Evolutionary conservation across 2,888 invertebrate genomes (phyloP).

Genomic region (Coremacera marginata): DNA sequence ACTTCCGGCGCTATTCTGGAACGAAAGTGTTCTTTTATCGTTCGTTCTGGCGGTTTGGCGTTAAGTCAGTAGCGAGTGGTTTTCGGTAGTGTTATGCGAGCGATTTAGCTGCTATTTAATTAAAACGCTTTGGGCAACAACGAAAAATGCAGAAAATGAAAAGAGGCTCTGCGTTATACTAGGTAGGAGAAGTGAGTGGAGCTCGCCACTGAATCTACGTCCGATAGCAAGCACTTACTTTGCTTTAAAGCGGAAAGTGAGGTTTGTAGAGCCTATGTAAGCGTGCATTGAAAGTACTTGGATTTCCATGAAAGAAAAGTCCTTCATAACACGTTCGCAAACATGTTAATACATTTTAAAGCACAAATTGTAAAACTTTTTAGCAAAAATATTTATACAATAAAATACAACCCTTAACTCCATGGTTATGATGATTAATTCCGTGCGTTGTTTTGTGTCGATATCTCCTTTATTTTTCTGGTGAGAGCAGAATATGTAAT

Average conservation of each 20-base stretch:
- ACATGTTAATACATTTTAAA: no score
- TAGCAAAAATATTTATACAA: no score
- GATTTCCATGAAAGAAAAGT: neutral
- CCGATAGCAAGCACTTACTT: neutral
- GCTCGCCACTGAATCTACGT: neutral
- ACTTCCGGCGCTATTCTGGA: neutral
- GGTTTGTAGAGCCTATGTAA: neutral
- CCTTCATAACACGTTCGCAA: neutral
- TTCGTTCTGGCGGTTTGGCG: neutral
- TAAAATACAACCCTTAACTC: no score
- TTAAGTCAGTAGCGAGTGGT: slow-evolving; percentile 8
- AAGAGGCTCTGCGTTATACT: neutral
- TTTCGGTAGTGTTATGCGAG: slow-evolving; percentile 22
- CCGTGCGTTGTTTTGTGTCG: no score
- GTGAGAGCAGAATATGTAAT: no score
- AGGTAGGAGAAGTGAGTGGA: neutral
- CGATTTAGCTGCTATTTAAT: slow-evolving; percentile 28
- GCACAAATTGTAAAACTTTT: no score
- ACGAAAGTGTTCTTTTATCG: slow-evolving; percentile 10
- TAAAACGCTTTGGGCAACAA: slow-evolving; percentile 21
- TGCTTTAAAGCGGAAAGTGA: neutral
- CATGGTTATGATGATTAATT: no score
- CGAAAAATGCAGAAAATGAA: neutral
- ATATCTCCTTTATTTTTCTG: no score
- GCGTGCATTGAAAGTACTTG: neutral